Base-by-base conservation (phyloP, 2,797 vertebrate genomes). In the Argyrosomus regius region DNA sequence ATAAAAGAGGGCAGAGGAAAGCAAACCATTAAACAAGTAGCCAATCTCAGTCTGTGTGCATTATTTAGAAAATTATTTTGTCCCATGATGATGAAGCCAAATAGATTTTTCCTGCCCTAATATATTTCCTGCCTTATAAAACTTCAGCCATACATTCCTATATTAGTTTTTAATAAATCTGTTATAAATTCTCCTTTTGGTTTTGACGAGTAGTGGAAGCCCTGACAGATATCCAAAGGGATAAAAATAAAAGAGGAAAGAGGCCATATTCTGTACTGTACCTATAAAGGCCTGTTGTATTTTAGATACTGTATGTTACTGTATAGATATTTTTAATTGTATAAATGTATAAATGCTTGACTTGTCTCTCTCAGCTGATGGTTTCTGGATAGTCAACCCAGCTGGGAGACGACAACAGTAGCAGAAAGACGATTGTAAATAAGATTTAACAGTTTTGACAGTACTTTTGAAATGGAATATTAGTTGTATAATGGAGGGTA, bases 271-370 rank as follows among this genome's bases (percentile, higher is more conserved):
- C 85, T 94, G 79, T 91, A 93, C 86, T 90, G 90, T 92, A 93
- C 87, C 84, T 78, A 82, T 46, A 72, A 90, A 87, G 83, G 89
- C 90, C 88, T 92, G 80, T 84, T 90, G 89, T 93, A 94, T 94
- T 94, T 95, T 94, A 85, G 87, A 94, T 94, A 94, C 91, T 93
- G 82, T 92, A 89, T 56, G 78, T 91, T 66, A 80, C 75, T 95
- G 90, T 94, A 92, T 86, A 94, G 75, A 89, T 90, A 82, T 92
- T 94, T 94, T 87, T 82, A 94, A 82, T 77, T 94, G 91, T 94
- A 94, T 83, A 95, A 89, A 92, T 93, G 90, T 94, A 92, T 78
- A 92, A 91, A 93, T 46, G 63, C 48, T 69, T 58, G 67, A 84
- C 65, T 83, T 53, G 77, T 84, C 71, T 87, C 68, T 84, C 89